A percentile compares a stretch with the other conserved stretches of the same genome.
Evolutionary conservation across 2,113 vertebrate genomes (phyloP).

Genomic region (Phalacrocorax pelagicus): DNA sequence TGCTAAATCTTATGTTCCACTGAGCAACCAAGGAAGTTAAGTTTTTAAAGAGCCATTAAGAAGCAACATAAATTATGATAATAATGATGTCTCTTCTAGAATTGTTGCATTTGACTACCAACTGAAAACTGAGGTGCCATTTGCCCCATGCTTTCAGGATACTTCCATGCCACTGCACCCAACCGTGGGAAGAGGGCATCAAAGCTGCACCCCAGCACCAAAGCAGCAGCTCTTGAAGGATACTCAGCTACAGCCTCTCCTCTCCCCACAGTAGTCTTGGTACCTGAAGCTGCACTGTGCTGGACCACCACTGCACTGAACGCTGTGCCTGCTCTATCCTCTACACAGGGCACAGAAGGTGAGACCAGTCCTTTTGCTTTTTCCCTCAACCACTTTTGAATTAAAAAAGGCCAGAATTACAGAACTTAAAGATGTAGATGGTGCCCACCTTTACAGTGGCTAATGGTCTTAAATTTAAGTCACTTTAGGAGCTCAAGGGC

Average conservation of each 20-base stretch:
- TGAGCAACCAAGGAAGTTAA: not conserved
- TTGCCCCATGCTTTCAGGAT: not conserved
- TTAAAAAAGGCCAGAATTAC: not conserved
- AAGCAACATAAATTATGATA: not conserved
- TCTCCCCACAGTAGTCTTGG: not conserved
- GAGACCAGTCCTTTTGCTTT: not conserved
- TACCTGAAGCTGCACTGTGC: not conserved
- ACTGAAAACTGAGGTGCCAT: not conserved
- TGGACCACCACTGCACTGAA: not conserved
- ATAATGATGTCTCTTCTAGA: not conserved
- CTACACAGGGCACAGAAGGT: not conserved
- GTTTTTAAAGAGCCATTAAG: not conserved
- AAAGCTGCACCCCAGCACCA: not conserved
- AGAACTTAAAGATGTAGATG: not conserved
- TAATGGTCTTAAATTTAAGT: not conserved
- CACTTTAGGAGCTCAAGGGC: not conserved
- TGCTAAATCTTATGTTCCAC: fast-evolving
- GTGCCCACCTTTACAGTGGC: not conserved
- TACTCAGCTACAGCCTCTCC: not conserved
- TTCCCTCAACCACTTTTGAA: not conserved
- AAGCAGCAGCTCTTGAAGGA: not conserved
- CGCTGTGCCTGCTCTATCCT: fast-evolving
- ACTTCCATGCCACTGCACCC: not conserved
- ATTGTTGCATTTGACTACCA: not conserved
- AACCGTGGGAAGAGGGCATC: not conserved